Base-by-base conservation (phyloP, 2,113 vertebrate genomes). In the Proterorhinus semilunaris region DNA sequence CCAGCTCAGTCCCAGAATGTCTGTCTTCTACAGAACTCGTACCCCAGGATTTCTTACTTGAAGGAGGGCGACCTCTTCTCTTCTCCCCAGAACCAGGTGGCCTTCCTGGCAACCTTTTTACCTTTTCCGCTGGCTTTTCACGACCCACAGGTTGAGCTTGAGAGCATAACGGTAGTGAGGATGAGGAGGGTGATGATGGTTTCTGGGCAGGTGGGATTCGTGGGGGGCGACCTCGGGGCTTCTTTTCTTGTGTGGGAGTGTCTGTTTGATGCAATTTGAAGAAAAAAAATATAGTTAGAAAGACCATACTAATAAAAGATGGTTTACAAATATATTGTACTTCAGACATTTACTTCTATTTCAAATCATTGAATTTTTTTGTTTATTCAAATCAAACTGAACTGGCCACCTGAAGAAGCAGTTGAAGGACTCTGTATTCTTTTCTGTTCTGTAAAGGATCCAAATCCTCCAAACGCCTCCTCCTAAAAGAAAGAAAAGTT, bases 401-500 rank as follows among this genome's bases (percentile, higher is more conserved):
- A 45, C 50, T 52, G 68, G 80, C 4, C 92, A 97, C 96, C 96
- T 95, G 94, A 91, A 82, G 93, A 92, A 75, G 93, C 89, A 81
- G 91, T 91, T 69, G 94, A 85, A 65, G 95, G 92, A 82, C 94
- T 97, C 78, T 89, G 95, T 83, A 95, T 93, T 87, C 81, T 89
- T 92, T 93, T 95, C 88, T 95, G 93, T 88, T 98, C 97, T 87
- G 90, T 92, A 90, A 95, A 92, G 70, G 92, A 93, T 84, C 95
- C 93, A 92, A 98, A 99, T 88, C 98, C 98, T 91, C 93, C 83
- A 90, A 99, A 99, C 55, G 92, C 93, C 79, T 97, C 97, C 89
- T 98, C 98, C 98, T 99, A 89, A 86, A 13, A 36, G 27, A 27
- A 42, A 42, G 15, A 63, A 66, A 16, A 49, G 11, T 71, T 21